Evolutionary conservation across 92 coral and sea anemone species (phyloP).

Genomic region (Palythoa grandiflora): DNA sequence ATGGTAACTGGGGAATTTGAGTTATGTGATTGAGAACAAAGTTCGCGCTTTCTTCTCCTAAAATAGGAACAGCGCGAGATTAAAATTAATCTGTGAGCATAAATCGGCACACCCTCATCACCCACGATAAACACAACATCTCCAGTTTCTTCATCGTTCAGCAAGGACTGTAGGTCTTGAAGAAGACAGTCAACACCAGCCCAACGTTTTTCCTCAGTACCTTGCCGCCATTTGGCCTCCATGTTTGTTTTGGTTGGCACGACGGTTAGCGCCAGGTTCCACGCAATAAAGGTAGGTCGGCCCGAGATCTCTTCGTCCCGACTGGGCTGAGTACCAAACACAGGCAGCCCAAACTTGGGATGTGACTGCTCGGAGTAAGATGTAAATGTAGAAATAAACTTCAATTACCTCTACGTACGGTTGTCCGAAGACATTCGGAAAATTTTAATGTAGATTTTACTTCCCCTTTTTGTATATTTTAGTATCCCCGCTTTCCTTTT

Average conservation of each 20-base stretch:
- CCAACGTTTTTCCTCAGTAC: slow-evolving; percentile 65
- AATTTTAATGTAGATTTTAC: too few species aligned
- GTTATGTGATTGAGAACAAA: slow-evolving; percentile 67
- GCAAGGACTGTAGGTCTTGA: slow-evolving; percentile 71
- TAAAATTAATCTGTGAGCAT: slow-evolving; percentile 85
- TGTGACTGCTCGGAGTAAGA: too few species aligned
- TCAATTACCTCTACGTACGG: too few species aligned
- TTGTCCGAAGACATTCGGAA: too few species aligned
- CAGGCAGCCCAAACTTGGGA: too few species aligned
- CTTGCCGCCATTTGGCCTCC: slow-evolving; percentile 66
- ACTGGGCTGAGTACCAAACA: too few species aligned
- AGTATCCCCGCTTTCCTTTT: too few species aligned
- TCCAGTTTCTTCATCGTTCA: slow-evolving; percentile 83
- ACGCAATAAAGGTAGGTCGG: too few species aligned
- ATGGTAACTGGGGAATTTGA: slow-evolving; percentile 71
- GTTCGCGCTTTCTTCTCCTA: slow-evolving; percentile 73
- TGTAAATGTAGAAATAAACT: too few species aligned
- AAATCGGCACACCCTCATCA: slow-evolving; percentile 65
- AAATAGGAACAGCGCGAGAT: slow-evolving; percentile 75
- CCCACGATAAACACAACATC: slow-evolving; percentile 90
- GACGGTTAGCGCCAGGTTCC: too few species aligned
- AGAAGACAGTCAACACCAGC: slow-evolving; percentile 76
- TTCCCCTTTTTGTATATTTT: too few species aligned
- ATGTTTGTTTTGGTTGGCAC: slow-evolving; percentile 62
- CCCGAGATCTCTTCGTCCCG: too few species aligned